phyloP scores from a whole-genome alignment of 2,888 invertebrate genomes.

The Escarpia spicata region DNA sequence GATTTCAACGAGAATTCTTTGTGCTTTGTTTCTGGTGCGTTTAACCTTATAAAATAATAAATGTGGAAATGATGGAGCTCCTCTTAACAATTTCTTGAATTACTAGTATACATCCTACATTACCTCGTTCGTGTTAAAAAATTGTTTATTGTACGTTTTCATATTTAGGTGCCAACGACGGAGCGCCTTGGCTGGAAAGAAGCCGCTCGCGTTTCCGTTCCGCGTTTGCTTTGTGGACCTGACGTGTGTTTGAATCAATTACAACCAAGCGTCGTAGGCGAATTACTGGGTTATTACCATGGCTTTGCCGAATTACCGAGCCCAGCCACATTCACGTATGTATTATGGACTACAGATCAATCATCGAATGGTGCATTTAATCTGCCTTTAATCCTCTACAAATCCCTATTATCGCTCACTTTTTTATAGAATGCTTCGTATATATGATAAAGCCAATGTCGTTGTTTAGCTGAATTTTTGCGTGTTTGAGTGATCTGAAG shows the following conservation, averaged over 20 bases:
- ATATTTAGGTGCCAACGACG: background rate
- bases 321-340: background rate
- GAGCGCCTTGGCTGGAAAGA: background rate
- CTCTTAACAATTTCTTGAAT: background rate
- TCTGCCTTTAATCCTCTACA: background rate
- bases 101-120: background rate
- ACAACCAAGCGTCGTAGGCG: background rate
- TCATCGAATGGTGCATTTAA: background rate
- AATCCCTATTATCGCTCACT: background rate
- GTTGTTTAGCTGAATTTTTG: no score
- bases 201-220: background rate
- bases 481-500: no score
- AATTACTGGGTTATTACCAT: background rate
- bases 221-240: background rate
- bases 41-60: background rate
- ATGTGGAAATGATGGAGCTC: background rate
- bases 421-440: background rate
- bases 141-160: background rate
- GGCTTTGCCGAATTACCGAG: background rate
- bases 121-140: background rate
- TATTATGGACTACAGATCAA: background rate
- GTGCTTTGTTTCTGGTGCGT: slow-evolving; percentile 1
- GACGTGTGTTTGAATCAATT: background rate
- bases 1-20: background rate
- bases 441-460: no score